Base-by-base conservation (phyloP, 1,140 invertebrate species). In the Bombus sylvicola region DNA sequence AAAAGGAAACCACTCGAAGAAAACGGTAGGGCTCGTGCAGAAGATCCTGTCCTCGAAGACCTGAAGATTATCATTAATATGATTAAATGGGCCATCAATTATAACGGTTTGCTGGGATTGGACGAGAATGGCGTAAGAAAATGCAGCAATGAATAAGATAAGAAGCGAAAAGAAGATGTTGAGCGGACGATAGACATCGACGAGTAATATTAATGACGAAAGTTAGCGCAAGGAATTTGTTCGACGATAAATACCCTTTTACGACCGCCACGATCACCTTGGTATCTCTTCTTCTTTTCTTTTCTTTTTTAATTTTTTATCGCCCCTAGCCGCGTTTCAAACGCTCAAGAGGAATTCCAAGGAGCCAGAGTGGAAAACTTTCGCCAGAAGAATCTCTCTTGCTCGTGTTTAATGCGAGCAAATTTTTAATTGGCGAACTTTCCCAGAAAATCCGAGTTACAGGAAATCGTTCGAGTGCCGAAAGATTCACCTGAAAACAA, bases 221-320 rank as follows among this genome's bases (percentile, higher is more conserved):
- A 83, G 41, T 83, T 83, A 82, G 28, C 31, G 3, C 8, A 9
- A 15, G 18, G 28, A 76, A 76, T 77, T 69, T 34, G 62, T 75
- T 57, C 31, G 3, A 39, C 47, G 79, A 64, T 83, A 83, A 83
- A 66, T 75, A 41, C 37, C 74, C 37, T 77, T 78, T 77, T 78
- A 69, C 73, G n/a, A 43, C 8, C 47, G 13, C 31, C 43, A 22
- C 18, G 72, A 76, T 75, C 34, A 80, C 68, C 53, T 41, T 53
- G 22, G 39, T 77, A 83, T 77, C 64, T 83, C 73, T 41, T 62
- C 22, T 12, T 47, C 47, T 47, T 47, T 10, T 28, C 28, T n/a
- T 59, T 12, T 1, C 25, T 28, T 12, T 4, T 31, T 31, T 15
- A 5, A 5, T 47, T 25, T 31, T 75, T 82, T 66, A 47, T 66